A percentile compares a stretch with the other conserved stretches of the same genome.
phyloP scores from a whole-genome alignment of 2,113 vertebrate genomes.

The Lasiurus cinereus region DNA sequence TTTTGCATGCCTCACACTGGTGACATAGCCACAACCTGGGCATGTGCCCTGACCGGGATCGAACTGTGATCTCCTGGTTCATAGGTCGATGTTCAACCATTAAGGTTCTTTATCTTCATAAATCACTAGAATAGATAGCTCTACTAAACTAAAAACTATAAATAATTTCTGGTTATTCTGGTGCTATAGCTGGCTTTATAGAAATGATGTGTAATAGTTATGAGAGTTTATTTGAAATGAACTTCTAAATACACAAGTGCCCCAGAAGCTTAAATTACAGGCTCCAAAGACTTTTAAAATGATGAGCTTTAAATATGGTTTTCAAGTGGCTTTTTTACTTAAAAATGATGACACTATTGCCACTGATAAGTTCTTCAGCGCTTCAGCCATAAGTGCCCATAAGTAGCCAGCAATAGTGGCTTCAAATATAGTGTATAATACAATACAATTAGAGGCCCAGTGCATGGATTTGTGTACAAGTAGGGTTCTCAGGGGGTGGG shows the following conservation, averaged over 20 bases:
- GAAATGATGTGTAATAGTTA: not conserved
- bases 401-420: not conserved
- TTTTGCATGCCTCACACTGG: no score
- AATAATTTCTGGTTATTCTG: constrained; percentile 37
- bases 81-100: no score
- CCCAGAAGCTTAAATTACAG: constrained; percentile 17
- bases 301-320: not conserved
- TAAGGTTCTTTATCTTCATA: not conserved
- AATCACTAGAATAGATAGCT: not conserved
- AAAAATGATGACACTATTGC: not conserved
- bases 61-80: no score
- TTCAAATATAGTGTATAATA: not conserved
- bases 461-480: no score
- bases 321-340: constrained; percentile 21
- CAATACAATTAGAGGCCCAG: not conserved
- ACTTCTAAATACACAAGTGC: not conserved
- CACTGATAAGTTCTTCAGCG: not conserved
- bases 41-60: no score
- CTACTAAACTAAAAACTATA: not conserved
- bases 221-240: constrained; percentile 31
- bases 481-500: no score
- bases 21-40: no score
- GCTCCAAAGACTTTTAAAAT: constrained; percentile 34
- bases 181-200: not conserved
- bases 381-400: not conserved